Percentiles rank a stretch among this genome's conserved stretches.
Conservation (phyloP, 2,888 invertebrate genomes). For the Ochropleura leucogaster region DNA sequence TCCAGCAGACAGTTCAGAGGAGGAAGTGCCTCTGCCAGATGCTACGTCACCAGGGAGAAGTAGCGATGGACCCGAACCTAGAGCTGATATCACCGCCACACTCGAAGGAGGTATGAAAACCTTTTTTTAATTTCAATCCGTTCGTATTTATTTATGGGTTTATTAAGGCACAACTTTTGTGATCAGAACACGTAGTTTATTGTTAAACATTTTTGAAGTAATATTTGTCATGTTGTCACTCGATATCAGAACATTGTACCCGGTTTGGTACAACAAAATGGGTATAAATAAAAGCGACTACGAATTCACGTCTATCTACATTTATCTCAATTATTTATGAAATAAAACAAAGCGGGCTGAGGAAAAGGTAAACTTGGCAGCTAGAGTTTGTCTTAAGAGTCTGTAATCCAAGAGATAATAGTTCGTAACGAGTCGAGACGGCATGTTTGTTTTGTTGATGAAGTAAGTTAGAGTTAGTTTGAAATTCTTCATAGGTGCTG, state of each 20-base stretch:
- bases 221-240: constrained; percentile 38
- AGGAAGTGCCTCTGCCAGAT: constrained; percentile 86
- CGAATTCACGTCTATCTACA: constrained; percentile 34
- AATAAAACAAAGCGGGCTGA: constrained; percentile 67
- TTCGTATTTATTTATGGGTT: background rate
- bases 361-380: constrained; percentile 71
- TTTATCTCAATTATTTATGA: constrained; percentile 59
- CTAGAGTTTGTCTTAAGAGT: constrained; percentile 78
- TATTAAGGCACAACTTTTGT: background rate
- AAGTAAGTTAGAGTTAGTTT: constrained; percentile 80
- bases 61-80: constrained; percentile 88
- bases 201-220: constrained; percentile 19
- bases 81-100: constrained; percentile 87
- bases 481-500: constrained; percentile 78
- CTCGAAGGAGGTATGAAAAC: constrained; percentile 82
- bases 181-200: constrained; percentile 9
- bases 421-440: constrained; percentile 82
- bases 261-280: constrained; percentile 9
- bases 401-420: constrained; percentile 84
- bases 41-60: constrained; percentile 88
- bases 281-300: constrained; percentile 20
- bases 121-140: background rate
- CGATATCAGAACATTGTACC: constrained; percentile 21
- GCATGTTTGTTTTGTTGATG: constrained; percentile 84
- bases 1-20: constrained; percentile 88